Evolutionary conservation across 2,888 invertebrate species (phyloP), one percentile per base, ranked within the genome.

Genomic region (Philopedon plagiatum): DNA sequence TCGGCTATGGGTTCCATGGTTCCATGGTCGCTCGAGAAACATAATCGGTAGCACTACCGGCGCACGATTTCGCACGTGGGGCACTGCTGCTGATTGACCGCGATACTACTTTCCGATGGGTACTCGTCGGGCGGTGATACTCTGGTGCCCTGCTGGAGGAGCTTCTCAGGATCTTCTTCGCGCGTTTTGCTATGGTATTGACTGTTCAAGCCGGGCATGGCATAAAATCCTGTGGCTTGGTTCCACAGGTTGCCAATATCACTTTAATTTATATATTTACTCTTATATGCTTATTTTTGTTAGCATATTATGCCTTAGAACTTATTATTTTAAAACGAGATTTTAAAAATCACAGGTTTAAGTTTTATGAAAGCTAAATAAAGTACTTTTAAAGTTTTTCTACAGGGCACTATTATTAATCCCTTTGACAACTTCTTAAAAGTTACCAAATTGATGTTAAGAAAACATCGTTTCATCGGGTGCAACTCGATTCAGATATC

Each of bases 1-100:
- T 91, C 91, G 75, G 89, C 88, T 84, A 91, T 91, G 79, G 91
- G 91, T 88, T 91, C 91, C 91, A 91, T 91, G 74, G 76, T 81
- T 77, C 82, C 82, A 82, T 81, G 79, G 64, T 81, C 77, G 80
- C 77, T 74, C 78, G 76, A 75, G 74, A 41, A 69, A 41, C 73
- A 73, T 73, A 69, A 73, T 69, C 69, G 73, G 49, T 63, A 54
- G 71, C 74, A 74, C 74, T 74, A 74, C 71, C 74, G 71, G 18
- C 34, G 44, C 26, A 54, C 51, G 73, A 76, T 71, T 19, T 49
- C 76, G 76, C 75, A 73, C 51, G 62, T 61, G 74, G 60, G 44
- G 77, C 81, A 82, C 81, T 82, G 82, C 81, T 83, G 81, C 81
- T 82, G 81, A 81, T 82, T 73, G 60, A 61, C 41, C 65, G 66